Conservation (phyloP, 2,888 invertebrate species). For the Axea sp. region DNA sequence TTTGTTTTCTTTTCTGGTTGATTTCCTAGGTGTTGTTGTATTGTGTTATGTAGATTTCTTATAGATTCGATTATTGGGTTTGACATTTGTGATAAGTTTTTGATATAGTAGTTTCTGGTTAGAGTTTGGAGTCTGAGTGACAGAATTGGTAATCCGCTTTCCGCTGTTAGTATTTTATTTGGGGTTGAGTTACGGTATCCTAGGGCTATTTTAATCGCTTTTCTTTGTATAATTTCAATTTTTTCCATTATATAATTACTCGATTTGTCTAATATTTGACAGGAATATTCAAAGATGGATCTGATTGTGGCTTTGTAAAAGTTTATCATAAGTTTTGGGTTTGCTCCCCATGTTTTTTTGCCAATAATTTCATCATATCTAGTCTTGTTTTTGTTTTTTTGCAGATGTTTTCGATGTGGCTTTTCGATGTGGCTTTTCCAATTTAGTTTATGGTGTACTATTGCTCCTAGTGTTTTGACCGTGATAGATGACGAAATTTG, state of each 20-base stretch:
- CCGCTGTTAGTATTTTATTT: background rate
- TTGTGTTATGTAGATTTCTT: background rate
- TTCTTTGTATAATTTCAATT: background rate
- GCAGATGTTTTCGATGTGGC: background rate
- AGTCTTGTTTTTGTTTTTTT: background rate
- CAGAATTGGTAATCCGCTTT: background rate
- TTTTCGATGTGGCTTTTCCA: too few relatives aligned
- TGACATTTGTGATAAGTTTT: background rate
- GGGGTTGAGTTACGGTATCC: background rate
- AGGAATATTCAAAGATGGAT: background rate
- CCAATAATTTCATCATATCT: background rate
- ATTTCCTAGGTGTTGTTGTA: background rate
- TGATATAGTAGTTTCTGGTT: background rate
- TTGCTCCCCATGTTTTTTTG: slow-evolving; percentile 10
- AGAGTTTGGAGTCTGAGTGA: background rate
- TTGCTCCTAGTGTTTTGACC: background rate
- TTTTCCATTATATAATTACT: background rate
- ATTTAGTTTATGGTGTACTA: background rate
- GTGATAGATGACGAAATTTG: too few relatives aligned
- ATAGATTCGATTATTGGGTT: too few relatives aligned
- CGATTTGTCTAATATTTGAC: background rate
- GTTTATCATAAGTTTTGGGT: slow-evolving; percentile 1
- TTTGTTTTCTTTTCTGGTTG: background rate
- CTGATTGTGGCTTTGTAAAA: too few relatives aligned
- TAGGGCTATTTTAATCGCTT: too few relatives aligned